These are phyloP conservation scores for Oscheius sp. DNA, from an alignment of 1,140 invertebrate genomes.

Conservation along the genomic window DNA sequence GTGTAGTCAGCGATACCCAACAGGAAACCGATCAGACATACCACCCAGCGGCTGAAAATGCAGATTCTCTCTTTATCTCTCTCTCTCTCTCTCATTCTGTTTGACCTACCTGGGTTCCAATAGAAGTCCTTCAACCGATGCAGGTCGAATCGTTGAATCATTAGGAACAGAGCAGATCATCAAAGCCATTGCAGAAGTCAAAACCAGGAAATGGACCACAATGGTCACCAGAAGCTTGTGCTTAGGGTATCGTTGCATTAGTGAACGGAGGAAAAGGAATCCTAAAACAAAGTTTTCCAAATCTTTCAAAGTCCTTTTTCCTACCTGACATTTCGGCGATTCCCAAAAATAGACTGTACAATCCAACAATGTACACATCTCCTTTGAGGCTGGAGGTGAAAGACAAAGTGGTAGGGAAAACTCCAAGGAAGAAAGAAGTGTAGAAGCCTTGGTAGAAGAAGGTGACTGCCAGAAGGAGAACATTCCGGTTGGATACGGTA, in stretches of 20 bases:
- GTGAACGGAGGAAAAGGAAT: slow-evolving; percentile 19
- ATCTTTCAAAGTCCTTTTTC: neutral
- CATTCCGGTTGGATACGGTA: neutral
- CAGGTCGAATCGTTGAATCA: slow-evolving; percentile 5
- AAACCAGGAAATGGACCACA: neutral
- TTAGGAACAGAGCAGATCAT: slow-evolving; percentile 20
- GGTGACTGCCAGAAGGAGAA: slow-evolving; percentile 4
- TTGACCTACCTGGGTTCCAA: neutral
- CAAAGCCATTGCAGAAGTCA: neutral
- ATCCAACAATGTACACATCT: slow-evolving; percentile 22
- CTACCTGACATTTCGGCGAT: slow-evolving; percentile 10
- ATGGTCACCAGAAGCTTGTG: slow-evolving; percentile 16
- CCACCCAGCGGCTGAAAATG: slow-evolving; percentile 14
- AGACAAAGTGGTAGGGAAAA: slow-evolving; percentile 16
- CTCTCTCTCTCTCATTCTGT: neutral
- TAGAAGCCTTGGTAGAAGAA: slow-evolving; percentile 24
- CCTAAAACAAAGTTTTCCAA: slow-evolving; percentile 6
- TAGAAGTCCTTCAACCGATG: neutral
- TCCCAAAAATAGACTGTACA: slow-evolving; percentile 17
- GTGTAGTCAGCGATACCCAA: slow-evolving; percentile 22
- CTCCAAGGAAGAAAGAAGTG: slow-evolving; percentile 14
- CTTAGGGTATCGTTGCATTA: slow-evolving; percentile 17
- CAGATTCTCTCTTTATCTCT: neutral
- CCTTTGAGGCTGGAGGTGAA: slow-evolving; percentile 15
- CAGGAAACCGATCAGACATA: slow-evolving; percentile 1